Percentiles rank a stretch among this genome's conserved stretches.
phyloP scores from a whole-genome alignment of 2,113 vertebrate species.

The Cichladusa arquata region DNA sequence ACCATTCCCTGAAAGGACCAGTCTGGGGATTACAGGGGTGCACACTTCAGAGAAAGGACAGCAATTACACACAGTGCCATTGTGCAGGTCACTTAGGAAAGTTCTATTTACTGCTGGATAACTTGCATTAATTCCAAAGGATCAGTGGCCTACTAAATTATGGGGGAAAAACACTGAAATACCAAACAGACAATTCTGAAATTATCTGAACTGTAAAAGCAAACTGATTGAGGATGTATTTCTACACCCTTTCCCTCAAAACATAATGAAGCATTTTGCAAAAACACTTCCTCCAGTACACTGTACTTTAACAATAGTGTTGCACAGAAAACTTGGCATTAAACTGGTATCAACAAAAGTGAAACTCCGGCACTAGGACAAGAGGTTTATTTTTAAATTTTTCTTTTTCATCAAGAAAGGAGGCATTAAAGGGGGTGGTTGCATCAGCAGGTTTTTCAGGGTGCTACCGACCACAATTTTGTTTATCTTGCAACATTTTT shows the following conservation, averaged over 20 bases:
- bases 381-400: not conserved
- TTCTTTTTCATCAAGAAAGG: not conserved
- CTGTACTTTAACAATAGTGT: not conserved
- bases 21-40: not conserved
- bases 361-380: not conserved
- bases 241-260: not conserved
- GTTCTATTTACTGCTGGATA: not conserved
- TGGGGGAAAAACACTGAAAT: not conserved
- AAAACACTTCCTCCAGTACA: not conserved
- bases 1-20: not conserved
- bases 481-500: not conserved
- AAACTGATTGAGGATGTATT: not conserved
- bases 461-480: not conserved
- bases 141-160: not conserved
- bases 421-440: not conserved
- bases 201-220: not conserved
- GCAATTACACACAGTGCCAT: not conserved
- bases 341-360: not conserved
- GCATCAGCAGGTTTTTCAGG: not conserved
- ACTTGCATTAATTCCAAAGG: not conserved
- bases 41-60: not conserved
- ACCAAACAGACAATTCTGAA: not conserved
- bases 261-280: not conserved
- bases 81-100: not conserved
- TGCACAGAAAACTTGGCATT: conserved; percentile 34